A percentile compares a stretch with the other conserved stretches of the same genome.
Conservation (phyloP, 2,888 invertebrate genomes). For the Sisyra nigra region DNA sequence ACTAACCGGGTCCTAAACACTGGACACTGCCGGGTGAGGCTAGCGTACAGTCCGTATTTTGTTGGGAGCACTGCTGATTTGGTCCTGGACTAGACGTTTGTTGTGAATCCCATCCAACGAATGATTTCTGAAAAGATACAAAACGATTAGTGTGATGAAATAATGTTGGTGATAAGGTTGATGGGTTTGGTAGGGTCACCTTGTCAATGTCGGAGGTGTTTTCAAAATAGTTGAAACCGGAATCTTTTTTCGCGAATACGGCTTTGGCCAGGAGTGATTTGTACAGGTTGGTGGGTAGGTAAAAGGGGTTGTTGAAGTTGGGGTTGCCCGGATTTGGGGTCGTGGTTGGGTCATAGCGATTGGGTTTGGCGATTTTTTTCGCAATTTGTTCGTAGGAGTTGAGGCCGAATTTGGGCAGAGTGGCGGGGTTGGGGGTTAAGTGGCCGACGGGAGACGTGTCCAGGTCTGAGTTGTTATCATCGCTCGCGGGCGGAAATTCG, state of each 20-base stretch:
- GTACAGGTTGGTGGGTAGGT: constrained; percentile 6
- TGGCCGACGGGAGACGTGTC: background rate
- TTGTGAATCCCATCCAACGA: constrained; percentile 7
- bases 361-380: background rate
- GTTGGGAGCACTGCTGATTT: constrained; percentile 6
- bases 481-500: background rate
- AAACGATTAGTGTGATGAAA: background rate
- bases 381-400: background rate
- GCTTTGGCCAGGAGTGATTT: constrained; percentile 8
- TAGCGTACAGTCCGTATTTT: constrained; percentile 6
- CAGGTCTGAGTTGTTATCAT: background rate
- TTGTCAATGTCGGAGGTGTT: background rate
- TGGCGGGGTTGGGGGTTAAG: background rate
- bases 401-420: background rate
- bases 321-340: background rate
- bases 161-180: background rate
- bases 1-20: constrained; percentile 6
- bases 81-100: constrained; percentile 7
- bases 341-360: background rate
- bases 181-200: background rate
- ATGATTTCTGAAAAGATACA: constrained; percentile 5
- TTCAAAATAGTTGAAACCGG: constrained; percentile 7
- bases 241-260: constrained; percentile 8
- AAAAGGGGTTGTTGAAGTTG: constrained; percentile 6
- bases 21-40: constrained; percentile 6